Base-by-base conservation (phyloP, 2,888 invertebrate species). In the Agonum fuliginosum region DNA sequence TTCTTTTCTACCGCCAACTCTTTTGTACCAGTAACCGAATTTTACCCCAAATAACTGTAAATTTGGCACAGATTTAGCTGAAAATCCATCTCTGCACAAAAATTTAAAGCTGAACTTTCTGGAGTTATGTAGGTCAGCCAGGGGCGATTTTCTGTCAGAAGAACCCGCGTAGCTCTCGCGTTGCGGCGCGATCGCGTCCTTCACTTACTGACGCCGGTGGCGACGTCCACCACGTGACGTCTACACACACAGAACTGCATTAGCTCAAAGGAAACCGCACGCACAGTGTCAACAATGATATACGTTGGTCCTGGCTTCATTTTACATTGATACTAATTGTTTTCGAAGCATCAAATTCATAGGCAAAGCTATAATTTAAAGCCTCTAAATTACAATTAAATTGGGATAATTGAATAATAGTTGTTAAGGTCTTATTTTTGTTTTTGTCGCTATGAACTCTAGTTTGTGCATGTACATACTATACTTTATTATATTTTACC, bases 41-140 rank as follows among this genome's bases (percentile, higher is more conserved):
- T 62, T n/a, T 62, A 30, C 5, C 30, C 58, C 27, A 62, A 62
- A 62, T 62, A 30, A 14, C 3, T n/a, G 30, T 14, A 30, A 62
- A 14, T 30, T 62, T 62, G 58, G 58, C 58, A 62, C 58, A 30
- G 58, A 62, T 62, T 62, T 62, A 62, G 30, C 58, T 30, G 58
- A 17, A 30, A 62, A 62, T 62, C 4, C 58, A 30, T 62, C 58
- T 62, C 19, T 8, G 54, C n/a, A 62, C 27, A 62, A 62, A 62
- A 62, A 34, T 62, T 62, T 62, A 30, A 62, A 62, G 58, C 58
- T 17, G 30, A 62, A 30, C 58, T 30, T 62, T 46, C 14, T 62
- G 30, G 3, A 62, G 58, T 62, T 62, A 62, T 62, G 17, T 62
- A 62, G 58, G 58, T 62, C 58, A 62, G 19, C 58, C 30, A 8